Percentiles rank a stretch among this genome's conserved stretches.
Evolutionary conservation across 2,888 invertebrate species (phyloP).

Genomic region (Harpalus rubripes): DNA sequence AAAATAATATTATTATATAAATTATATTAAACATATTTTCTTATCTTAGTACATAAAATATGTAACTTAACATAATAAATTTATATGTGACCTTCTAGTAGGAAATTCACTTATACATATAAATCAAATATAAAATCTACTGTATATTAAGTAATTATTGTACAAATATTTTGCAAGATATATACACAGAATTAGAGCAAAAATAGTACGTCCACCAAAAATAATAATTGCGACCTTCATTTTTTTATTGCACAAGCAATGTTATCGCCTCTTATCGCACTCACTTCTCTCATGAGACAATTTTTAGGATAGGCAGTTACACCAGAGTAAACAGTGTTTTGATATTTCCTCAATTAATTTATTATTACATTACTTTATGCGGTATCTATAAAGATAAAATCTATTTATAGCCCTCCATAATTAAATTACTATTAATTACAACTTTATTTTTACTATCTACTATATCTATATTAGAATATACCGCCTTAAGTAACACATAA

Average conservation of each 20-base stretch:
- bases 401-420: neutral
- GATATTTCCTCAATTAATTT: no score
- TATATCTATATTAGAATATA: conserved; percentile 8
- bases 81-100: neutral
- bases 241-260: no score
- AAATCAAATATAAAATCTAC: neutral
- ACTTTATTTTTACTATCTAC: conserved; percentile 2
- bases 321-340: no score
- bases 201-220: no score
- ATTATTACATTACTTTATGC: neutral
- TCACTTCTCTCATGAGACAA: no score
- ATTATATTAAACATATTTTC: neutral
- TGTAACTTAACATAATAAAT: neutral
- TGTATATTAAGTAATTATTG: no score
- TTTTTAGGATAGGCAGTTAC: no score
- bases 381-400: neutral
- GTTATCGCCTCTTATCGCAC: no score
- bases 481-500: neutral
- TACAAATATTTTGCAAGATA: no score
- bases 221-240: no score
- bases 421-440: conserved; percentile 16
- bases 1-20: neutral
- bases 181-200: no score
- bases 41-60: neutral
- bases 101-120: neutral